Base-by-base conservation (phyloP, 2,888 invertebrate species). In the Pyrochroa serraticornis region DNA sequence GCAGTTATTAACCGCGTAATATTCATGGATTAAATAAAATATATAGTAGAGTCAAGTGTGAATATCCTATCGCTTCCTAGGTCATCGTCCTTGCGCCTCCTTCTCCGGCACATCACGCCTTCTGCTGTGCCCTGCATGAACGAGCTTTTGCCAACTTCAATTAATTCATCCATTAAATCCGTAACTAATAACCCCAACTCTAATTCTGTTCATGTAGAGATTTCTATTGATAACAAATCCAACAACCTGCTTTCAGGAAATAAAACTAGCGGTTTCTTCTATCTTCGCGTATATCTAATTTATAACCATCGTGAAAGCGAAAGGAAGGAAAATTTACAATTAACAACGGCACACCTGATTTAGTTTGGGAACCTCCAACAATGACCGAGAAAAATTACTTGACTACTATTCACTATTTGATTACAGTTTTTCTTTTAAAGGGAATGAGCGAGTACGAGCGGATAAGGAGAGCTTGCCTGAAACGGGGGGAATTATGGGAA, bases 391-490 rank as follows among this genome's bases (percentile, higher is more conserved):
- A 12, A 46, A 46, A 10, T 42, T 33, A 37, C 3, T 43, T 22
- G 8, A 3, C 22, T 14, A 43, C n/a, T 22, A 38, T n/a, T 37
- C 3, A 22, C n/a, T 31, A 39, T 43, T 43, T 41, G 38, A 10
- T 38, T 2, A 46, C 10, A 9, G 7, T 37, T 60, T 39, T 34
- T 62, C 62, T 55, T 58, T 76, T 76, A 38, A 64, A 78, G 77
- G 77, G 81, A 66, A 90, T 90, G 90, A 87, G 88, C 72, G 90
- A 91, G 78, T 93, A 90, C 86, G 93, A 93, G 80, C 87, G 90
- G 62, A 90, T 94, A 71, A 89, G 89, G 80, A 85, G 87, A 72
- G 85, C 87, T 71, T 94, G 93, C 81, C 83, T 91, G 75, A 88
- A 90, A 80, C 86, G 88, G 67, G 89, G 88, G 36, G 87, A 89